Evolutionary conservation across 53 echinoderm and acorn worm species (phyloP).

Genomic region (Patiria pectinifera): DNA sequence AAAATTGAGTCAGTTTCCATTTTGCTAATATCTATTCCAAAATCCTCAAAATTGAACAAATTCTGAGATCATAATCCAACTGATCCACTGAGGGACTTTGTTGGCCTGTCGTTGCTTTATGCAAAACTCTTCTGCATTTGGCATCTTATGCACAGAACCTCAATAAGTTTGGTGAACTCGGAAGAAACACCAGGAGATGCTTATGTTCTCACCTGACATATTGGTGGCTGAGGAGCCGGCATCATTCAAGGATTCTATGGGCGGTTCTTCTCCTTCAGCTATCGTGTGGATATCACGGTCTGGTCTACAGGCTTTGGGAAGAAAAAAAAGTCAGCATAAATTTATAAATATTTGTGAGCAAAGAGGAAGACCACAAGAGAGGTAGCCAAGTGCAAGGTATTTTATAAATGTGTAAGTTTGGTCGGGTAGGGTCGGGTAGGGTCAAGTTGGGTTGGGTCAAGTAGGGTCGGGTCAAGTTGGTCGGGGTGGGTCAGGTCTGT

Average conservation of each 20-base stretch:
- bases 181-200: background rate
- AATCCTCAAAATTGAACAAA: no score
- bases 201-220: conserved; percentile 8
- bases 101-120: background rate
- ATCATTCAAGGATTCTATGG: background rate
- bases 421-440: no score
- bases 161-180: background rate
- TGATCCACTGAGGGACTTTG: no score
- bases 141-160: background rate
- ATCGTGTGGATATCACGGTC: conserved; percentile 53
- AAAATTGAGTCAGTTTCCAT: background rate
- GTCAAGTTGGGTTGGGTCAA: no score
- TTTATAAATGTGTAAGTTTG: no score
- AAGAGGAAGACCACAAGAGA: no score
- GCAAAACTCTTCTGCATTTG: no score
- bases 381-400: no score
- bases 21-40: background rate
- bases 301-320: conserved; percentile 6
- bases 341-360: background rate
- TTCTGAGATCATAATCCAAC: no score
- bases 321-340: background rate
- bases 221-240: background rate
- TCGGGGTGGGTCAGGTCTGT: no score
- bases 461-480: no score
- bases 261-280: conserved; percentile 51